These are phyloP conservation scores for Seira sanloemensis DNA, from an alignment of 2,888 invertebrate genomes.

Conservation along the genomic window DNA sequence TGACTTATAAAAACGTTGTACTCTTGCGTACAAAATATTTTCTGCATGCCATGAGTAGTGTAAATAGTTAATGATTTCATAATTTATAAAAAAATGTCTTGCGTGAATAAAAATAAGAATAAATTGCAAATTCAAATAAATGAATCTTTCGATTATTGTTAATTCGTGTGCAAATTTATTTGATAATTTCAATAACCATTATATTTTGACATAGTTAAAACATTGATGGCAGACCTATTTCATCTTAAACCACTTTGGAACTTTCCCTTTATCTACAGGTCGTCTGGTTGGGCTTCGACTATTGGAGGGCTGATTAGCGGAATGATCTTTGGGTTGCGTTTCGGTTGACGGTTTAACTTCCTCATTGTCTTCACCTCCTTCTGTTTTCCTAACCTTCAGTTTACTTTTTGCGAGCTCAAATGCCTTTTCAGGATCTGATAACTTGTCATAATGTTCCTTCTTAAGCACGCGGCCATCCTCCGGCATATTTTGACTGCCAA, in stretches of 20 bases:
- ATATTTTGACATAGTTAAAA: neutral
- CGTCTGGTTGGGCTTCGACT: conserved; percentile 1
- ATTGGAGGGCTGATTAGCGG: conserved; percentile 10
- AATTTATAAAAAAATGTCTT: too few species aligned
- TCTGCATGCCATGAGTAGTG: too few species aligned
- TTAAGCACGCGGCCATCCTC: conserved; percentile 25
- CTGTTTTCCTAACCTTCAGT: conserved; percentile 43
- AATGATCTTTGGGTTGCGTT: conserved; percentile 41
- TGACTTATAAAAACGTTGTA: too few species aligned
- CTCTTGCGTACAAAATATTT: too few species aligned
- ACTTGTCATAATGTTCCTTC: conserved; percentile 44
- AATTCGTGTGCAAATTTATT: neutral
- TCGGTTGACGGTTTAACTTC: conserved; percentile 42
- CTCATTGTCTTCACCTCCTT: conserved; percentile 18
- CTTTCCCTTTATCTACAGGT: conserved; percentile 51
- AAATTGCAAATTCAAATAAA: neutral
- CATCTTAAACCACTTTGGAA: conserved; percentile 68
- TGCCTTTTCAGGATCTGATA: conserved; percentile 58
- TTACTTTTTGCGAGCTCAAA: conserved; percentile 53
- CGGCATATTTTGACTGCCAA: conserved; percentile 77
- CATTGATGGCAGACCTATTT: conserved; percentile 24
- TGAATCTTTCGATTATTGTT: neutral
- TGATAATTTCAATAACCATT: neutral
- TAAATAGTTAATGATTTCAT: too few species aligned
- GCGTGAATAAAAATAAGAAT: neutral